Base-by-base conservation (phyloP, 2,113 vertebrate species). In the Pavo muticus region DNA sequence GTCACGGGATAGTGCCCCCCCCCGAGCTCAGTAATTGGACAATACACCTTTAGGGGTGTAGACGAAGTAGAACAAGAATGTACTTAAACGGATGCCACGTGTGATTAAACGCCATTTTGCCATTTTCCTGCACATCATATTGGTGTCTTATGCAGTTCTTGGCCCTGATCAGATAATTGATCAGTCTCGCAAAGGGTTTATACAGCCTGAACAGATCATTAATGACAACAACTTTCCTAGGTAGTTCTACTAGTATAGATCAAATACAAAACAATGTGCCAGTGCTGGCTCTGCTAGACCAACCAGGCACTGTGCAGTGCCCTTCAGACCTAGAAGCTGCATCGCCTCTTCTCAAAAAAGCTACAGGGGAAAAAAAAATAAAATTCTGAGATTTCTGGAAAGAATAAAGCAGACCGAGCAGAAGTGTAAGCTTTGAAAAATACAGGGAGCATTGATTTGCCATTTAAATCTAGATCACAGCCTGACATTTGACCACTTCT, bases 201-300 rank as follows among this genome's bases (percentile, higher is more conserved):
- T 35, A 35, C 35, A 35, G 35, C 35, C 35, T 35, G 35, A 35
- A 35, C 35, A 35, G 35, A 35, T 35, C 35, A 35, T 35, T 35
- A 35, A 35, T 35, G 35, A 35, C 35, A 35, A 35, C 20, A 24
- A 40, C 15, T 48, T 44, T 78, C 44, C 44, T 24, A 8, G 11
- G 44, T 14, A 72, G 11, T 50, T 69, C n/a, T 18, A 18, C 29
- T n/a, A 56, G 42, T 1, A 44, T 5, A 0, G 0, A 44, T 24
- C 39, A 60, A 78, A 61, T 37, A 59, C 24, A 93, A 50, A 88
- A 56, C 48, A 77, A 14, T 1, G 1, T 0, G 1, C 40, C 56
- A 60, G 42, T 16, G 5, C 32, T 25, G 35, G 35, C 32, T 27
- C 27, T 56, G 23, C 57, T 48, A 32, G 61, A 47, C 7, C 44